A percentile compares a stretch with the other conserved stretches of the same genome.
phyloP scores from a whole-genome alignment of 2,888 invertebrate genomes.

The Caenorhabditis sulstoni region DNA sequence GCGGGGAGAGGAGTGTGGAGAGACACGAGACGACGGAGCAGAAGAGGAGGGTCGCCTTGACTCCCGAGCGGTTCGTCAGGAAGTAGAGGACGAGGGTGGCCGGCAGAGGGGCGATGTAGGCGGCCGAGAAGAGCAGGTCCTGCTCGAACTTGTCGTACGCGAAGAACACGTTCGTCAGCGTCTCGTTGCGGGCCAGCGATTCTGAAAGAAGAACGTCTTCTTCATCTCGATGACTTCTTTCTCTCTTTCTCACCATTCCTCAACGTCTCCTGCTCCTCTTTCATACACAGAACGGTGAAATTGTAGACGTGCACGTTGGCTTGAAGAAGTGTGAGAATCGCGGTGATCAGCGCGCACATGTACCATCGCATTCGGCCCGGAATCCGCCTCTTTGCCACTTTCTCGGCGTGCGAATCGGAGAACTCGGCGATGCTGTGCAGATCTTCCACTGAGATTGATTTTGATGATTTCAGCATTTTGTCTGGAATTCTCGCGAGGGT shows the following conservation, averaged over 20 bases:
- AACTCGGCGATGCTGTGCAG: conserved; percentile 28
- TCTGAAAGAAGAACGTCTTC: too few species aligned
- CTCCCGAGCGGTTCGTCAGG: conserved; percentile 50
- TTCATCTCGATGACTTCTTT: too few species aligned
- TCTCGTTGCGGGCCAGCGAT: conserved; percentile 33
- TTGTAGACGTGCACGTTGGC: conserved; percentile 62
- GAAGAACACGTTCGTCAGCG: conserved; percentile 28
- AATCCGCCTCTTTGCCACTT: conserved; percentile 18
- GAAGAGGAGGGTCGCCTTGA: conserved; percentile 56
- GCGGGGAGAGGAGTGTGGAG: conserved; percentile 61
- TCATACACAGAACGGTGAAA: conserved; percentile 64
- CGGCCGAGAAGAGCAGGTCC: conserved; percentile 58
- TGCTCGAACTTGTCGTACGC: conserved; percentile 52
- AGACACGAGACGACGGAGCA: conserved; percentile 63
- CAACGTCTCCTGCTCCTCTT: conserved; percentile 47
- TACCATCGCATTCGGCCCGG: conserved; percentile 51
- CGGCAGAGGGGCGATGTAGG: conserved; percentile 57
- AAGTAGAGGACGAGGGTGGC: conserved; percentile 54
- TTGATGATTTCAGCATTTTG: conserved; percentile 42
- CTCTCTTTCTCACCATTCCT: conserved; percentile 49
- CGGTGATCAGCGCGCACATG: conserved; percentile 55
- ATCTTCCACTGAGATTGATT: conserved; percentile 48
- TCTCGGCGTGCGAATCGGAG: not conserved
- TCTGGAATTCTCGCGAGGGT: not conserved
- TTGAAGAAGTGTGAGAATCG: conserved; percentile 50